Conservation (phyloP, 2,797 vertebrate species). For the Acipenser transmontanus region DNA sequence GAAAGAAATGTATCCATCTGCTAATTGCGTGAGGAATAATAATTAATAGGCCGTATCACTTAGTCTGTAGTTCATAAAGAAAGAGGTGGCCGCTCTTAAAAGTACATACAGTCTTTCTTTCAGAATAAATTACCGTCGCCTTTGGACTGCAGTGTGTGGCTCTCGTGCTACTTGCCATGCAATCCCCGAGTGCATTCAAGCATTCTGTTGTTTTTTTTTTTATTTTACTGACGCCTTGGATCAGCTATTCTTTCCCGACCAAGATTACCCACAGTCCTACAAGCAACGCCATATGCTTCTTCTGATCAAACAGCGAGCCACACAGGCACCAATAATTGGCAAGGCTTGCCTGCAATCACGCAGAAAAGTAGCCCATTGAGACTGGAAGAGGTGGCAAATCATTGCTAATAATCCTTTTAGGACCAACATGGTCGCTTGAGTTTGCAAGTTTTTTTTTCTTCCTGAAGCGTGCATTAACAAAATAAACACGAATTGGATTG, state of each 20-base stretch:
- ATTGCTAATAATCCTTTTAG: constrained; percentile 69
- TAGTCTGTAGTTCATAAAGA: too few relatives aligned
- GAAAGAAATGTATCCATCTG: too few relatives aligned
- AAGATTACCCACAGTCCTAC: constrained; percentile 49
- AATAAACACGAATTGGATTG: too few relatives aligned
- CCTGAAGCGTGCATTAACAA: too few relatives aligned
- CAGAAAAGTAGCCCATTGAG: constrained; percentile 70
- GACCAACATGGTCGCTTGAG: constrained; percentile 47
- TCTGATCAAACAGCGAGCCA: constrained; percentile 67
- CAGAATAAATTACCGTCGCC: too few relatives aligned
- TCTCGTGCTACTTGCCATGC: constrained; percentile 20
- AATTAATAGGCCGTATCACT: too few relatives aligned
- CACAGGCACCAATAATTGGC: constrained; percentile 70
- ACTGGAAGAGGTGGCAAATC: constrained; percentile 64
- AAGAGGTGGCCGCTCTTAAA: background rate
- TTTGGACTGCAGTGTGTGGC: background rate
- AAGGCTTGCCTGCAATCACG: constrained; percentile 70
- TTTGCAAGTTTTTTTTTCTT: constrained; percentile 35
- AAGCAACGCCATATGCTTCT: constrained; percentile 66
- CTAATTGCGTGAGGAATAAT: too few relatives aligned
- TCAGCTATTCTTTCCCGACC: constrained; percentile 44
- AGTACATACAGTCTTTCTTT: too few relatives aligned
- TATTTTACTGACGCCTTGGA: constrained; percentile 32
- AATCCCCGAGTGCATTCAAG: constrained; percentile 24
- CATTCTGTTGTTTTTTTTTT: constrained; percentile 30